Base-by-base conservation (phyloP, 2,797 vertebrate species). In the Acanthis flammea region DNA sequence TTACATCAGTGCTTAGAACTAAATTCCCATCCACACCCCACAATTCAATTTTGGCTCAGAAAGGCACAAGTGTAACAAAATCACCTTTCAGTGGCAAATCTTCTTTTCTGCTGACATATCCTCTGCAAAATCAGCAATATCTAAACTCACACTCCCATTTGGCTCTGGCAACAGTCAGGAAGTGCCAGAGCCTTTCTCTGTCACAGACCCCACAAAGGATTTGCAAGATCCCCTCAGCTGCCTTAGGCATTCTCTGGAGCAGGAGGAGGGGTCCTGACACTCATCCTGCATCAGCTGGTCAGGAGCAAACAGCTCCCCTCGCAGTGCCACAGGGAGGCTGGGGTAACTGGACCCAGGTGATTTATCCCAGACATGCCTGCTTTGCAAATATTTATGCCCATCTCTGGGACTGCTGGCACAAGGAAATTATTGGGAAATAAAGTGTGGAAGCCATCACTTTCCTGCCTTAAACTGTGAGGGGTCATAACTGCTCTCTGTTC, bases 51-150 rank as follows among this genome's bases (percentile, higher is more conserved):
- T 88, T 77, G 66, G 48, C 82, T 95, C 88, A 70, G 94, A 91
- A 96, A 96, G 81, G 97, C 92, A 92, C 74, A 89, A 91, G 95
- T 2, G 33, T 94, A 97, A 97, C 95, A 94, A 96, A 96, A 94
- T 94, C 83, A 86, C 67, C 58, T 42, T 61, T 84, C 18, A 17
- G 94, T 93, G 94, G 95, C 96, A 91, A 61, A 6, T 95, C 92
- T 28, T 78, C 91, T 86, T 81, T 91, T 89, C 94, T 9, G n/a
- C 91, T 88, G 91, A 97, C 73, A 78, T 47, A 89, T 51, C 50
- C 42, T 44, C 58, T 81, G 85, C 74, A 91, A 90, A 92, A 79
- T 83, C 94, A 89, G 75, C 2, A 2, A 14, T 58, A 90, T 14
- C 92, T 84, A 50, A 86, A 78, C 66, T 60, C 82, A 57, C 30